phyloP scores from a whole-genome alignment of 2,113 vertebrate species.

The Hirundichthys speculiger region DNA sequence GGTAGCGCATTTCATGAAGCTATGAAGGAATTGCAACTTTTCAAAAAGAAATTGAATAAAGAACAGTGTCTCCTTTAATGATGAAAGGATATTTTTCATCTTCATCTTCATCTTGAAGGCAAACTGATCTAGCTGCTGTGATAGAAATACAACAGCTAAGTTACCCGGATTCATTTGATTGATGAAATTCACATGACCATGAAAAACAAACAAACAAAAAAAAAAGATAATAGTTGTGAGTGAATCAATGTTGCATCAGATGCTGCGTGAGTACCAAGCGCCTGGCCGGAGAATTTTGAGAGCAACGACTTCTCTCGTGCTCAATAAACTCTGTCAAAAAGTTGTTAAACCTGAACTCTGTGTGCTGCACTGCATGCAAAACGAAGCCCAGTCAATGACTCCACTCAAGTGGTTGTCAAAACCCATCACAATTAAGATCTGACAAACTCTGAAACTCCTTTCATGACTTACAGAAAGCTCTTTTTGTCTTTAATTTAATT shows the following conservation, averaged over 20 bases:
- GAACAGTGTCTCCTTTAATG: neutral
- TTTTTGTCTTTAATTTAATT: slow-evolving; percentile 2
- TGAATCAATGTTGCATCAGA: neutral
- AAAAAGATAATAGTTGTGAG: slow-evolving; percentile 1
- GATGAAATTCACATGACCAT: slow-evolving; percentile 37
- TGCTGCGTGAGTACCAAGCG: neutral
- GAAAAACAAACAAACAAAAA: slow-evolving; percentile 14
- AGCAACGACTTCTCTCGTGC: slow-evolving; percentile 16
- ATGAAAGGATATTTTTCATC: slow-evolving; percentile 33
- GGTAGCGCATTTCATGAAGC: no score
- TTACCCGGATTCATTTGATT: slow-evolving; percentile 22
- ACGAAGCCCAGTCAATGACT: slow-evolving; percentile 33
- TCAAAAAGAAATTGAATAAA: slow-evolving; percentile 13
- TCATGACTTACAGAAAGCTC: slow-evolving; percentile 2
- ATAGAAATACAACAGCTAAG: slow-evolving; percentile 23
- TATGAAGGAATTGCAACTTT: no score
- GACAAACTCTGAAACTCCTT: slow-evolving; percentile 31
- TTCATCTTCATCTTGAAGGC: slow-evolving; percentile 32
- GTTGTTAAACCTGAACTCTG: slow-evolving; percentile 37
- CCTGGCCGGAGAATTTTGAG: neutral
- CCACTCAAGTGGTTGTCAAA: slow-evolving; percentile 46
- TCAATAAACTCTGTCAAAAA: slow-evolving; percentile 49
- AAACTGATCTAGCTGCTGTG: slow-evolving; percentile 34
- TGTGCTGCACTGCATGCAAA: slow-evolving; percentile 27
- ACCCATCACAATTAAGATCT: slow-evolving; percentile 45